Base-by-base conservation (phyloP, 2,888 invertebrate species). In the Diabrotica balteata region DNA sequence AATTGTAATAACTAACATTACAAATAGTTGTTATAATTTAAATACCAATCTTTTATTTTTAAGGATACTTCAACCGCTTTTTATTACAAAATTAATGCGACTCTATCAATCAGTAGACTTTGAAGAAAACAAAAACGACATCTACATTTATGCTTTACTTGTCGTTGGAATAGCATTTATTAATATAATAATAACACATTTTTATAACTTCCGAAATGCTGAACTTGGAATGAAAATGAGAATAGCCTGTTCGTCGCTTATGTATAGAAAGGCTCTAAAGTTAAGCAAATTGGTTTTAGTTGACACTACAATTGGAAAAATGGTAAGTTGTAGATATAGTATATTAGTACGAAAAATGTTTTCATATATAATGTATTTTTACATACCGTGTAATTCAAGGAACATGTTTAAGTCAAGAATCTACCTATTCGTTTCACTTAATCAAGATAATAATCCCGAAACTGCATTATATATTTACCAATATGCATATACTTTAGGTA, bases 191-290 rank as follows among this genome's bases (percentile, higher is more conserved):
- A 59, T 77, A 9, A 68, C 59, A 7, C 82, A 98, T 84, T 93
- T 93, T 0, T 95, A 93, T 80, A 94, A 96, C 90, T 90, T 95
- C 87, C 91, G 90, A 11, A 89, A 93, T n/a, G 86, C 92, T 60
- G 91, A 93, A 77, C 88, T 93, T 82, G 95, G 95, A 58, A 93
- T 95, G 93, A 90, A 92, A 83, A 88, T 94, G 80, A 86, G 95
- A 8, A 89, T 69, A 17, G 63, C 66, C 11, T 63, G 59, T 47
- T 66, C 59, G 43, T 66, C 69, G 11, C 58, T 69, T 9, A 62
- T 69, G 11, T 69, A 69, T 59, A 59, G 69, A 49, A 96, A 96
- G 72, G 74, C 79, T 11, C 70, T 82, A 50, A 85, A 87, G 70
- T 84, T 95, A 54, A 93, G 93, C 63, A 92, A 93, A 82, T 90